Conservation (phyloP, 2,888 invertebrate genomes). For the Leptopilina syphax region DNA sequence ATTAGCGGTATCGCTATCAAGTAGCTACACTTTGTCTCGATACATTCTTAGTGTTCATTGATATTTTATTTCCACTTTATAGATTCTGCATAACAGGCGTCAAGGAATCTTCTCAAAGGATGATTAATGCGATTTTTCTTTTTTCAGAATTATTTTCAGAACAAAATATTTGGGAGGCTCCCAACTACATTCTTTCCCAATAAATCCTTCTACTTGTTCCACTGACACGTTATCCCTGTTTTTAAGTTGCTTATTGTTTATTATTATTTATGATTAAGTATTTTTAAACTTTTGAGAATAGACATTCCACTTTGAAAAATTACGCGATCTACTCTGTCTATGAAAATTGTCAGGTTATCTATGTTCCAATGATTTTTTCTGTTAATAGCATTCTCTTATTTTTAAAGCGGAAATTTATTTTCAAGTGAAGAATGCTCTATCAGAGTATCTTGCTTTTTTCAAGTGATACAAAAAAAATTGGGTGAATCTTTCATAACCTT, state of each 20-base stretch:
- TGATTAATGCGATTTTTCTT: not conserved
- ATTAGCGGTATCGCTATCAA: slow-evolving; percentile 25
- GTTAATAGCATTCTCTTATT: not conserved
- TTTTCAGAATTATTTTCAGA: slow-evolving; percentile 19
- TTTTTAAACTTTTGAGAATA: not conserved
- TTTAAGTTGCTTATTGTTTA: slow-evolving; percentile 3
- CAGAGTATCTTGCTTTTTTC: no score
- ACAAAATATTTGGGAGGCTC: not conserved
- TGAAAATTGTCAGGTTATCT: not conserved
- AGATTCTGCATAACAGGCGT: not conserved
- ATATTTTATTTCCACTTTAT: not conserved
- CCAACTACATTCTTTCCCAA: not conserved
- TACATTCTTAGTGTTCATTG: not conserved
- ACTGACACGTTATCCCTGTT: not conserved
- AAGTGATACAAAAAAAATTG: no score
- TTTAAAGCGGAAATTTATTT: not conserved
- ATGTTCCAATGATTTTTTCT: not conserved
- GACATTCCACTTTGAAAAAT: not conserved
- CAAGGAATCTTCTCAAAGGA: not conserved
- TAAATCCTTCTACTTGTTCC: not conserved
- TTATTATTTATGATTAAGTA: not conserved
- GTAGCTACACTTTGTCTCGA: not conserved
- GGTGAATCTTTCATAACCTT: no score
- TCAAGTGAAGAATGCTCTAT: no score
- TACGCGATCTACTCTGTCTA: not conserved